phyloP scores from a whole-genome alignment of 2,888 invertebrate species.

The Phengaris arion region DNA sequence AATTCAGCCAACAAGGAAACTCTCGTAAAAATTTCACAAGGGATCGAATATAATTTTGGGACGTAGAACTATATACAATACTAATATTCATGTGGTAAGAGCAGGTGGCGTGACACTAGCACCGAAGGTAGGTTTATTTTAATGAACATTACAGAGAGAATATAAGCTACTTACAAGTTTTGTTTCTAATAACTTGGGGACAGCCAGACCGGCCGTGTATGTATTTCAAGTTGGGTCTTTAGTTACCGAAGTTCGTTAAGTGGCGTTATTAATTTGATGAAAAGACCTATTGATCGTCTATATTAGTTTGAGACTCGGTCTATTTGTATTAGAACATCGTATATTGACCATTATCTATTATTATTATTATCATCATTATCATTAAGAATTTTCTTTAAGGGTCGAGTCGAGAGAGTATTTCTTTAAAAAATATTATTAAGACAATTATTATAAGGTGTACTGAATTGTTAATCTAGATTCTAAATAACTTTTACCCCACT shows the following conservation, averaged over 20 bases:
- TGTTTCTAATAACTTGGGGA: slow-evolving; percentile 60
- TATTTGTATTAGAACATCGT: slow-evolving; percentile 34
- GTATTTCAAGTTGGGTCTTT: slow-evolving; percentile 49
- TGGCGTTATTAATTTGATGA: slow-evolving; percentile 61
- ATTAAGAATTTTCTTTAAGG: too few relatives aligned
- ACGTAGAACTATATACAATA: neutral
- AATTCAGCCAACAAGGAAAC: too few relatives aligned
- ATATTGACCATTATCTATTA: neutral
- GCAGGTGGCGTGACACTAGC: neutral
- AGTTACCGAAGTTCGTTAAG: slow-evolving; percentile 49
- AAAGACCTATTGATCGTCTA: slow-evolving; percentile 55
- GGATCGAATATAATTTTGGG: neutral
- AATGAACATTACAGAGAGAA: slow-evolving; percentile 60
- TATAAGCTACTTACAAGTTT: slow-evolving; percentile 74
- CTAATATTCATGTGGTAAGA: slow-evolving; percentile 3
- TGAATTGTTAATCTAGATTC: too few relatives aligned
- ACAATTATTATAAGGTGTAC: too few relatives aligned
- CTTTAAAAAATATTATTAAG: too few relatives aligned
- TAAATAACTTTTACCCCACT: too few relatives aligned
- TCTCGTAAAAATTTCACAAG: too few relatives aligned
- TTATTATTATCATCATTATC: neutral
- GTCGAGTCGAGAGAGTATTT: too few relatives aligned
- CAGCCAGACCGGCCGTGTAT: slow-evolving; percentile 52
- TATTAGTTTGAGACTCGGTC: slow-evolving; percentile 41
- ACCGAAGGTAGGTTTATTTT: slow-evolving; percentile 63